Percentiles rank a stretch among this genome's conserved stretches.
Conservation (phyloP, 2,113 vertebrate genomes). For the Benitochromis conjunctus region DNA sequence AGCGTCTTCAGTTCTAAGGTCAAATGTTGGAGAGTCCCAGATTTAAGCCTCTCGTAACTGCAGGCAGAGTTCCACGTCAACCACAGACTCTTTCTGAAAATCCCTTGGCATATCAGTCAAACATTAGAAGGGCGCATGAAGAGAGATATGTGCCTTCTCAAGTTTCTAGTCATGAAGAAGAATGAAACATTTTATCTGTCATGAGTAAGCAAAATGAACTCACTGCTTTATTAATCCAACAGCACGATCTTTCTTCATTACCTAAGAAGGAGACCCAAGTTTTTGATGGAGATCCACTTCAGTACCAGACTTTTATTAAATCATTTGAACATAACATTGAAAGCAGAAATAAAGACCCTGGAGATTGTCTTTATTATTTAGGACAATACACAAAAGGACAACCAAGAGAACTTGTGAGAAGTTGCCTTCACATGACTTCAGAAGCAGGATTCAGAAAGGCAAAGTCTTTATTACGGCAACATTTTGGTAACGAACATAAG, state of each 20-base stretch:
- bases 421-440: neutral
- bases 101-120: neutral
- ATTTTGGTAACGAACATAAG: neutral
- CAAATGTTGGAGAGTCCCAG: neutral
- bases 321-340: neutral
- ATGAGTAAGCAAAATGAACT: neutral
- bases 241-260: accelerated
- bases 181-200: neutral
- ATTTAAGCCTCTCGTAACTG: neutral
- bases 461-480: neutral
- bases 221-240: neutral
- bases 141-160: neutral
- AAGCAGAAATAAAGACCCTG: neutral
- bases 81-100: neutral
- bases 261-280: neutral
- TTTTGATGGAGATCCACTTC: neutral
- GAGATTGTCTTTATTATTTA: neutral
- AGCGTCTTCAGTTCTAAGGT: too few species aligned
- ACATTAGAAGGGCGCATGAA: neutral
- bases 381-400: neutral
- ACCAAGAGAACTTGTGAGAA: neutral
- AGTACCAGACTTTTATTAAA: neutral
- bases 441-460: neutral
- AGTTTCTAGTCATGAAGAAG: neutral
- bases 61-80: neutral